Conservation (phyloP, 1,140 invertebrate species). For the Yoshiicerus persimilis region DNA sequence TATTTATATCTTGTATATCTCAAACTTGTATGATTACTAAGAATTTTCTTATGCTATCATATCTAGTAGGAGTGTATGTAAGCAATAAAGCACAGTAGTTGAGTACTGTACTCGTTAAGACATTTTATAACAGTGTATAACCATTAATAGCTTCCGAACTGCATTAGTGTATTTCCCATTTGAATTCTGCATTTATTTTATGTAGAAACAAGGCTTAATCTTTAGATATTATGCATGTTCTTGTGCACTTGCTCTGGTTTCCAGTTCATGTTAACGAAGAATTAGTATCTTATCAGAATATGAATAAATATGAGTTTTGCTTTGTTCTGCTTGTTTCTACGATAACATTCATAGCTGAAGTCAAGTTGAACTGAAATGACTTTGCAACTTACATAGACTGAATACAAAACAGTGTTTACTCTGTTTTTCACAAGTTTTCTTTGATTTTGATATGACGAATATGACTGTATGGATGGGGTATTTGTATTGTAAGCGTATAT, state of each 20-base stretch:
- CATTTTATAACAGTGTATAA: background rate
- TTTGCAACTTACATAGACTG: no score
- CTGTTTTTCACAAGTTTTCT: background rate
- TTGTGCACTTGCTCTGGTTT: background rate
- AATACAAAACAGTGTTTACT: background rate
- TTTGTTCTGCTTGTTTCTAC: background rate
- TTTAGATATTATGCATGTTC: background rate
- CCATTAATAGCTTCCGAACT: background rate
- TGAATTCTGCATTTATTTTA: background rate
- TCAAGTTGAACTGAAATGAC: background rate
- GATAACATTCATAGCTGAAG: background rate
- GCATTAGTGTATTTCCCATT: background rate
- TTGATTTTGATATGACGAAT: background rate
- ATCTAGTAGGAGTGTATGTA: background rate
- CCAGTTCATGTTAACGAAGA: background rate
- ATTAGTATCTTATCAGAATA: background rate
- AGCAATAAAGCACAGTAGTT: no score
- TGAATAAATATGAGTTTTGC: background rate
- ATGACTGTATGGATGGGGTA: background rate
- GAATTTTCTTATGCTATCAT: background rate
- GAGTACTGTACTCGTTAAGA: background rate
- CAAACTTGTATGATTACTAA: background rate
- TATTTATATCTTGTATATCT: no score
- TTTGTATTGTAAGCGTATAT: no score
- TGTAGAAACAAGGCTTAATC: background rate